Evolutionary conservation across 2,888 invertebrate genomes (phyloP).

Genomic region (Zhengitettix transpicula): DNA sequence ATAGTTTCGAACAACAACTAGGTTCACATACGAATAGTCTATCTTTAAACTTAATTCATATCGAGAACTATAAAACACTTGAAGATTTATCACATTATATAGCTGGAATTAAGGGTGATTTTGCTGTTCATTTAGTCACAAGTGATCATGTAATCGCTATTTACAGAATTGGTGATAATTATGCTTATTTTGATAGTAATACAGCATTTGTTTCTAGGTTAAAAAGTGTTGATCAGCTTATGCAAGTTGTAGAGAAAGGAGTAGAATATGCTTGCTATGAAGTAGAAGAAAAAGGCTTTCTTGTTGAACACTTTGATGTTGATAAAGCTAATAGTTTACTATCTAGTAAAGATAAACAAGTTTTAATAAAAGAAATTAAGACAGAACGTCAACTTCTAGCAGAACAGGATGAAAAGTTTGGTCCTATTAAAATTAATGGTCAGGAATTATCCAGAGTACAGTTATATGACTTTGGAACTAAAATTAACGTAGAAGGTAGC

Average conservation of each 20-base stretch:
- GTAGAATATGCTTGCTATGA: slow-evolving; percentile 1
- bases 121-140: slow-evolving; percentile 2
- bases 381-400: slow-evolving; percentile 6
- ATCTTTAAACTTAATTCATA: background rate
- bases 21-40: background rate
- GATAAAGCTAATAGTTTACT: background rate
- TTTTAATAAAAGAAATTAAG: slow-evolving; percentile 12
- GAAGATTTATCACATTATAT: background rate
- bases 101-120: slow-evolving; percentile 1
- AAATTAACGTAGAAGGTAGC: background rate
- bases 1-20: slow-evolving; percentile 7
- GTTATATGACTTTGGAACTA: background rate
- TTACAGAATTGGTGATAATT: slow-evolving; percentile 12
- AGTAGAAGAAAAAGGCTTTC: slow-evolving; percentile 2
- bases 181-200: slow-evolving; percentile 13
- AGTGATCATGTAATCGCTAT: background rate
- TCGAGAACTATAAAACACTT: background rate
- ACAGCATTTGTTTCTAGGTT: slow-evolving; percentile 12
- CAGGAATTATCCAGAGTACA: slow-evolving; percentile 1
- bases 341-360: slow-evolving; percentile 7
- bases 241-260: slow-evolving; percentile 1
- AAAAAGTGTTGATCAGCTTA: slow-evolving; percentile 13
- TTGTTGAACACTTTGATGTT: slow-evolving; percentile 2
- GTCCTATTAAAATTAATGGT: slow-evolving; percentile 2
- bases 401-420: slow-evolving; percentile 11